phyloP scores from a whole-genome alignment of 1,140 invertebrate genomes.

The Cydia splendana region DNA sequence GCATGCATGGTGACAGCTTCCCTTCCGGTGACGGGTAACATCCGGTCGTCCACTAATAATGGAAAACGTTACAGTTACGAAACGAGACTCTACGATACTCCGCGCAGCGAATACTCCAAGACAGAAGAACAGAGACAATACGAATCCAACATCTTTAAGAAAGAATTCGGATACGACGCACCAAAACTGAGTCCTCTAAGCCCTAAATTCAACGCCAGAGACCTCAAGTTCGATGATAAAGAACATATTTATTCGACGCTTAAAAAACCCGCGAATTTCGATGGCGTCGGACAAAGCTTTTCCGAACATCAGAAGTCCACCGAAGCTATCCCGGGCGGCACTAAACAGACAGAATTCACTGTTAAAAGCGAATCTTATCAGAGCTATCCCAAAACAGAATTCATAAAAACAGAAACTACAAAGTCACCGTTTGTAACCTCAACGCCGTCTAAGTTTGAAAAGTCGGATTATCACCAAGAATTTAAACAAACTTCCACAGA shows the following conservation, averaged over 20 bases:
- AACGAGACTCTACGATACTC: conserved; percentile 76
- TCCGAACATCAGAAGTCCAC: conserved; percentile 68
- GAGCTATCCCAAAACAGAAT: conserved; percentile 65
- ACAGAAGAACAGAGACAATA: conserved; percentile 58
- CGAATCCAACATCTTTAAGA: conserved; percentile 49
- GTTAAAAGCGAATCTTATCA: conserved; percentile 72
- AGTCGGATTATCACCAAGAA: conserved; percentile 44
- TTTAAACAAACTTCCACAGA: conserved; percentile 54
- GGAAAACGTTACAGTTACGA: conserved; percentile 73
- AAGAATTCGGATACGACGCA: conserved; percentile 67
- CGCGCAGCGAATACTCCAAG: conserved; percentile 63
- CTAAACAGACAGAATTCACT: conserved; percentile 65
- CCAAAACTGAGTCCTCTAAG: conserved; percentile 62
- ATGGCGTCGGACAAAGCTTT: conserved; percentile 69
- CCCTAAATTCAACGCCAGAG: conserved; percentile 77
- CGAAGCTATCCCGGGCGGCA: conserved; percentile 68
- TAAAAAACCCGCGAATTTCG: conserved; percentile 58
- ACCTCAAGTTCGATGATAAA: conserved; percentile 74
- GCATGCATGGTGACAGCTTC: conserved; percentile 48
- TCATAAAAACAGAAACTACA: conserved; percentile 52
- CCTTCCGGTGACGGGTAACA: conserved; percentile 40
- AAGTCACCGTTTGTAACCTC: conserved; percentile 72
- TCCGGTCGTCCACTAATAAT: conserved; percentile 46
- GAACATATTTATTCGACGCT: conserved; percentile 68
- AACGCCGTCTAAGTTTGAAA: conserved; percentile 62